A percentile compares a stretch with the other conserved stretches of the same genome.
Conservation (phyloP, 2,797 vertebrate species). For the Anas capensis region DNA sequence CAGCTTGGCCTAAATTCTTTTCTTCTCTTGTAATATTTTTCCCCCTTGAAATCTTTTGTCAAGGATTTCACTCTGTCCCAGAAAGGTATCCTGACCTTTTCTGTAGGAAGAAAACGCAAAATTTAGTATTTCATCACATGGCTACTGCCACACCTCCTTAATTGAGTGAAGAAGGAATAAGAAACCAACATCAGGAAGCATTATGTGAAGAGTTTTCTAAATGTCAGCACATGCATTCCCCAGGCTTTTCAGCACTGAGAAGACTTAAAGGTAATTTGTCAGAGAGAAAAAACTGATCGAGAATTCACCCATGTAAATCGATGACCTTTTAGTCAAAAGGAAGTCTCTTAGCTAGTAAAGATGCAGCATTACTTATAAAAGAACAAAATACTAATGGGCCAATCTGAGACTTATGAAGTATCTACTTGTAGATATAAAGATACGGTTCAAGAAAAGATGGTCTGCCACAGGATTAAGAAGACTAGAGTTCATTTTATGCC, state of each 20-base stretch:
- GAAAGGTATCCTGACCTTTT: conserved; percentile 62
- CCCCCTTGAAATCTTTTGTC: conserved; percentile 27
- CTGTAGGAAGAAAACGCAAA: conserved; percentile 19
- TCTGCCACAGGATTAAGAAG: conserved; percentile 16
- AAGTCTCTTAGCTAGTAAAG: conserved; percentile 71
- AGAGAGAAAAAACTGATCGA: conserved; percentile 70
- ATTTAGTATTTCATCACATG: conserved; percentile 65
- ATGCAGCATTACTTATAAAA: conserved; percentile 64
- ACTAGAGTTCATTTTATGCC: conserved; percentile 17
- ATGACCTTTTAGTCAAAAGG: conserved; percentile 74
- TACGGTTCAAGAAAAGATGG: conserved; percentile 43
- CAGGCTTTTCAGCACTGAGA: conserved; percentile 54
- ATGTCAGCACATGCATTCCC: conserved; percentile 69
- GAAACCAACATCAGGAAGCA: conserved; percentile 68
- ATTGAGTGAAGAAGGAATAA: conserved; percentile 68
- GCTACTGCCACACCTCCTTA: conserved; percentile 66
- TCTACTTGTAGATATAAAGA: conserved; percentile 46
- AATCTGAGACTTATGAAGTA: conserved; percentile 47
- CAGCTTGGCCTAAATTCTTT: conserved; percentile 27
- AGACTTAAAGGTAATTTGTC: conserved; percentile 75
- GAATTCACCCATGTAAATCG: conserved; percentile 76
- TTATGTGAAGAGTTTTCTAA: conserved; percentile 71
- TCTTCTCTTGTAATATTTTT: conserved; percentile 5
- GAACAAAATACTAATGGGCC: conserved; percentile 71
- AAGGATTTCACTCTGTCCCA: conserved; percentile 30